Conservation (phyloP, 1,140 invertebrate species). For the Anadara kagoshimensis region DNA sequence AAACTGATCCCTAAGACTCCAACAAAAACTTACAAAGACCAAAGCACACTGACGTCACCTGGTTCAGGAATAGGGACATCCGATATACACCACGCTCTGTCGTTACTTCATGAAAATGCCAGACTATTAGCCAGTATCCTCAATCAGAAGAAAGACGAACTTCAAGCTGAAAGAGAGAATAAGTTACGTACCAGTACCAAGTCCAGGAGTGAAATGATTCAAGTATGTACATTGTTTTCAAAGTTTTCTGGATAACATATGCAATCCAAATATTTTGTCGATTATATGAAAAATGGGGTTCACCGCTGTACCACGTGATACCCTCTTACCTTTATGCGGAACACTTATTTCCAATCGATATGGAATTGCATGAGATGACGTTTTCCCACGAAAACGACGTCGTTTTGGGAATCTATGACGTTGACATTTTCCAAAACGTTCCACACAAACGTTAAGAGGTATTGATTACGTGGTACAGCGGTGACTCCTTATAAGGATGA, state of each 20-base stretch:
- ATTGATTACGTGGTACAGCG: too few relatives aligned
- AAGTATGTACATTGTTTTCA: conserved; percentile 19
- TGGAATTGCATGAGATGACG: too few relatives aligned
- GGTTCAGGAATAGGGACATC: conserved; percentile 8
- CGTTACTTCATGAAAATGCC: conserved; percentile 33
- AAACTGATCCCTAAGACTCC: background rate
- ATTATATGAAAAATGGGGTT: background rate
- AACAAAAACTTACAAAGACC: conserved; percentile 26
- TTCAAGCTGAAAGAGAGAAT: background rate
- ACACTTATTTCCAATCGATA: too few relatives aligned
- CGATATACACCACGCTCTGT: conserved; percentile 24
- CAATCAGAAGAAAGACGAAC: background rate
- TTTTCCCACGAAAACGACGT: too few relatives aligned
- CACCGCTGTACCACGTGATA: too few relatives aligned
- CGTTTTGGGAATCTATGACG: too few relatives aligned
- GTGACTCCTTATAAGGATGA: too few relatives aligned
- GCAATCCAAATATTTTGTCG: too few relatives aligned
- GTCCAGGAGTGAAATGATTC: conserved; percentile 36
- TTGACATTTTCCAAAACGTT: too few relatives aligned
- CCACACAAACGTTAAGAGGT: too few relatives aligned
- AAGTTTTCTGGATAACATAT: too few relatives aligned
- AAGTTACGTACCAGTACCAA: background rate
- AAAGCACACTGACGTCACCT: conserved; percentile 30
- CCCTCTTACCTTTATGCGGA: too few relatives aligned
- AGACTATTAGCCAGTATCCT: conserved; percentile 21